phyloP scores from a whole-genome alignment of 2,888 invertebrate species.

The Agrotis ipsilon region DNA sequence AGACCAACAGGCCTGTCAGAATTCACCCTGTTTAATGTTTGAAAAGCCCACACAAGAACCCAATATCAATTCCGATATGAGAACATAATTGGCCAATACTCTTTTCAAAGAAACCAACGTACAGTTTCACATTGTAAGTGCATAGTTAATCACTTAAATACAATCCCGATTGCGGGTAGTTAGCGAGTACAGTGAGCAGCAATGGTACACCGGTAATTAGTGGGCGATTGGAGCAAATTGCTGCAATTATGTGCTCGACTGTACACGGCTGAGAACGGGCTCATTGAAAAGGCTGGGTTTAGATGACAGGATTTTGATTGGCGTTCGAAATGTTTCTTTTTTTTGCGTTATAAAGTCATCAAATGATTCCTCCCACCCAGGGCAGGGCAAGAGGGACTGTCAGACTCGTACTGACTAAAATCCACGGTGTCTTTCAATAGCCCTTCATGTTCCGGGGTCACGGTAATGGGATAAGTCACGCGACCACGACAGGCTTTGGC shows the following conservation, averaged over 20 bases:
- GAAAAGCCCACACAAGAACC: conserved; percentile 20
- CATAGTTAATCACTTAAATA: conserved; percentile 58
- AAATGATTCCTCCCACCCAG: too few species aligned
- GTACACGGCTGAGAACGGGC: conserved; percentile 28
- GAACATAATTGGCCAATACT: conserved; percentile 44
- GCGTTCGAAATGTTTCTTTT: conserved; percentile 1
- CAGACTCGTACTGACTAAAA: too few species aligned
- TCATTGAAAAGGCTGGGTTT: conserved; percentile 12
- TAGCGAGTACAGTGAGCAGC: conserved; percentile 56
- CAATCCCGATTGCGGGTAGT: conserved; percentile 43
- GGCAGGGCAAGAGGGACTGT: too few species aligned
- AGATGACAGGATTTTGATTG: conserved; percentile 19
- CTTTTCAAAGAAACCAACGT: conserved; percentile 34
- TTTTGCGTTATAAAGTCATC: too few species aligned
- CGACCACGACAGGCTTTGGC: too few species aligned
- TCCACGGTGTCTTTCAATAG: too few species aligned
- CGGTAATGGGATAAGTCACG: too few species aligned
- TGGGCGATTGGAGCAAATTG: conserved; percentile 60
- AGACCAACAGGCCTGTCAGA: too few species aligned
- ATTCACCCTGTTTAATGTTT: too few species aligned
- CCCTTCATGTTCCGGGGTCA: too few species aligned
- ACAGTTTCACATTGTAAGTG: conserved; percentile 37
- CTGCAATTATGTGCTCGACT: conserved; percentile 60
- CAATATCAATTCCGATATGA: conserved; percentile 23
- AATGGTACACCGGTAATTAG: conserved; percentile 61